A percentile compares a stretch with the other conserved stretches of the same genome.
These are phyloP conservation scores for Dreissena polymorpha DNA, from an alignment of 1,140 invertebrate genomes.

Conservation along the genomic window DNA sequence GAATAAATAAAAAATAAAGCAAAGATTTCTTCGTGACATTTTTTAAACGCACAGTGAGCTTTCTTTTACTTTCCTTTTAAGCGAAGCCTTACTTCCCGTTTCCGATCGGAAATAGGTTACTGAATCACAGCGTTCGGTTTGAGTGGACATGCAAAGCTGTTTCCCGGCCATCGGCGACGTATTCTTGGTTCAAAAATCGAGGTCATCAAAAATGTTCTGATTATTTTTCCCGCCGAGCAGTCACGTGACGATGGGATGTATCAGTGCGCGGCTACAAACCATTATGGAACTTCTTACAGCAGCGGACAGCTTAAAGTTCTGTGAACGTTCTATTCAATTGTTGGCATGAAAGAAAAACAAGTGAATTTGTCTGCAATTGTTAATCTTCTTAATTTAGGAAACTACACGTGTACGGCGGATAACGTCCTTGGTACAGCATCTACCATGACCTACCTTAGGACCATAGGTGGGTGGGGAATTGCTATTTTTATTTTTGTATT, in stretches of 20 bases:
- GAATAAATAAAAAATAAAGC: background rate
- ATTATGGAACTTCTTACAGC: constrained; percentile 91
- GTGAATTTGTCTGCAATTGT: background rate
- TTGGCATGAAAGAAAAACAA: background rate
- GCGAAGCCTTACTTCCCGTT: constrained; percentile 96
- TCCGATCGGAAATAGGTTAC: constrained; percentile 91
- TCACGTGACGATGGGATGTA: constrained; percentile 87
- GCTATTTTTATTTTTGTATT: background rate
- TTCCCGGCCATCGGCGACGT: constrained; percentile 94
- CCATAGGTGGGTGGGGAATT: constrained; percentile 58
- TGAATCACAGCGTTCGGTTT: constrained; percentile 90
- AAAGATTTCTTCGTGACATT: background rate
- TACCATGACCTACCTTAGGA: constrained; percentile 50
- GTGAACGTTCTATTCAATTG: constrained; percentile 40
- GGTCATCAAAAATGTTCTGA: constrained; percentile 29
- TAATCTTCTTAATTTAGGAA: constrained; percentile 29
- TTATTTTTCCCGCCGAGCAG: constrained; percentile 22
- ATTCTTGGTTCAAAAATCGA: constrained; percentile 90
- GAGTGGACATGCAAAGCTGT: constrained; percentile 97
- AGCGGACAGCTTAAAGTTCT: constrained; percentile 92
- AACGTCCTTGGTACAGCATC: constrained; percentile 62
- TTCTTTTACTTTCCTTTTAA: constrained; percentile 59
- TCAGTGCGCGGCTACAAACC: constrained; percentile 94
- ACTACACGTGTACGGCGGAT: constrained; percentile 66
- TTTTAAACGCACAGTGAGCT: background rate